Conservation (phyloP, 2,797 vertebrate species). For the Antennarius maculatus region DNA sequence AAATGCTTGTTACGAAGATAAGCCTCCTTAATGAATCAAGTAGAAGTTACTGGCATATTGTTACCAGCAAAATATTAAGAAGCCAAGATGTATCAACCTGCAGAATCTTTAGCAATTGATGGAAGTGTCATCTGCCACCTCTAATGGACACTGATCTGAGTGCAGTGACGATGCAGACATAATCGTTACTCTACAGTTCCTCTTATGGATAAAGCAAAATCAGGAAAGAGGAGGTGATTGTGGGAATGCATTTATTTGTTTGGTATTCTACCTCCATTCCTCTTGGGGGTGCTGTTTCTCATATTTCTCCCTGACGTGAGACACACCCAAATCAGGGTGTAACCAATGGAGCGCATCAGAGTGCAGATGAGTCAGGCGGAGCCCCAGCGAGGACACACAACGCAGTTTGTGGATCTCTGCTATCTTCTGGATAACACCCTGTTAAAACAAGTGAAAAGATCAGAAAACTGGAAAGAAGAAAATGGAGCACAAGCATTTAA, state of each 20-base stretch:
- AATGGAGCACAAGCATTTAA: neutral
- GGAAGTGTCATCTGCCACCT: neutral
- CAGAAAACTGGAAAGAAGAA: neutral
- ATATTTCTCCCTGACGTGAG: conserved; percentile 93
- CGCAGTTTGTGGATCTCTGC: conserved; percentile 95
- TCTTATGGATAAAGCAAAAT: neutral
- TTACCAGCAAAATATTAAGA: neutral
- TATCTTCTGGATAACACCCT: conserved; percentile 99
- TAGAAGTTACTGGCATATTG: neutral
- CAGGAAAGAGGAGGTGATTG: neutral
- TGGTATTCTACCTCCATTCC: conserved; percentile 92
- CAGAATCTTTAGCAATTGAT: neutral
- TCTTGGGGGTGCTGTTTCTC: conserved; percentile 94
- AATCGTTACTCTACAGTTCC: neutral
- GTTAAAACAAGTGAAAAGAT: conserved; percentile 30
- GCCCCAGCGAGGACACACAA: conserved; percentile 93
- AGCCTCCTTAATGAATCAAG: neutral
- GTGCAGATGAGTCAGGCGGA: conserved; percentile 93
- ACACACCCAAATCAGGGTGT: conserved; percentile 96
- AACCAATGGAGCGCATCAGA: conserved; percentile 96
- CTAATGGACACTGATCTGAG: neutral
- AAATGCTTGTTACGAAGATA: neutral
- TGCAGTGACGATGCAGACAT: neutral
- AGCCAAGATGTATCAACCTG: neutral
- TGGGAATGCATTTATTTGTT: neutral